Evolutionary conservation across 2,113 vertebrate genomes (phyloP).

Genomic region (Mola mola): DNA sequence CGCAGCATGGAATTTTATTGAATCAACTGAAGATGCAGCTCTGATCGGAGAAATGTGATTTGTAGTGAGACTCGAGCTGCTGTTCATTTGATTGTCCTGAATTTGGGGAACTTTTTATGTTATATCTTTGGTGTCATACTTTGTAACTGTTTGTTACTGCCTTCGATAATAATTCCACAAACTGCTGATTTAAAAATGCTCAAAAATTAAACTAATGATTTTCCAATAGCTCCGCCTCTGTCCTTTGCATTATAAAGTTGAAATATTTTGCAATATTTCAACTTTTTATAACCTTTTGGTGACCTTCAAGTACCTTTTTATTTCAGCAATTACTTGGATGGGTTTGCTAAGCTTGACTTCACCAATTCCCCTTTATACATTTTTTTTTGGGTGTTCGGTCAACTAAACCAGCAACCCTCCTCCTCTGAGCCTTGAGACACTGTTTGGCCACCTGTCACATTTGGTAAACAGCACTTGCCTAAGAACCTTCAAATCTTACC

Average conservation of each 20-base stretch:
- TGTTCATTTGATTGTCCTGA: slow-evolving; percentile 15
- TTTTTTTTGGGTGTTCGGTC: too few species aligned
- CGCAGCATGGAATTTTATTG: background rate
- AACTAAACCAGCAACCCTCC: too few species aligned
- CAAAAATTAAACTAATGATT: slow-evolving; percentile 21
- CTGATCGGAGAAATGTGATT: slow-evolving; percentile 16
- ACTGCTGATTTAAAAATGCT: slow-evolving; percentile 25
- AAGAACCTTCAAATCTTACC: too few species aligned
- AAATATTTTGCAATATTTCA: too few species aligned
- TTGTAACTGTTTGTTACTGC: slow-evolving; percentile 34
- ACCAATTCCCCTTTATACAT: too few species aligned
- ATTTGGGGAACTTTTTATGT: slow-evolving; percentile 19
- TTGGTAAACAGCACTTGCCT: too few species aligned
- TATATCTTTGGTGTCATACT: slow-evolving; percentile 53
- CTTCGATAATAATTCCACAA: slow-evolving; percentile 45
- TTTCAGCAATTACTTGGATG: too few species aligned
- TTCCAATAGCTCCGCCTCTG: background rate
- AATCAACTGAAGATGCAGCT: slow-evolving; percentile 2
- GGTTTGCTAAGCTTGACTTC: background rate
- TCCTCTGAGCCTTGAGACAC: too few species aligned
- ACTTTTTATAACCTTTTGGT: too few species aligned
- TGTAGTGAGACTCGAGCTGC: background rate
- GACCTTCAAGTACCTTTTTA: too few species aligned
- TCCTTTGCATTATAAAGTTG: too few species aligned
- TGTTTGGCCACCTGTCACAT: too few species aligned